Evolutionary conservation across 2,113 vertebrate species (phyloP).

Genomic region (Passer domesticus): DNA sequence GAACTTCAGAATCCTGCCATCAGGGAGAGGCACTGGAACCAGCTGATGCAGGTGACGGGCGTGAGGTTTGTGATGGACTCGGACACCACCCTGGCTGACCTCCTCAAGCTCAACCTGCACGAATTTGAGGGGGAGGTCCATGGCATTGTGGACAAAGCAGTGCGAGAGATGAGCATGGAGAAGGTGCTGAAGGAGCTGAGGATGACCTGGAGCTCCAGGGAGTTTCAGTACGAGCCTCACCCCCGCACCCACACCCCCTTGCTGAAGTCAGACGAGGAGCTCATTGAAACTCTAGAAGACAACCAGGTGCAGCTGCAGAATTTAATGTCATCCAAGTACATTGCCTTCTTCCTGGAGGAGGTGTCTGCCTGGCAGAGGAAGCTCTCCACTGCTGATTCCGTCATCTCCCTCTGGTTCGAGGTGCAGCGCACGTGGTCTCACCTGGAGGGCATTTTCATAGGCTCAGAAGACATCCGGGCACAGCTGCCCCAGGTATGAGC

Average conservation of each 20-base stretch:
- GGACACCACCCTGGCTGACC: slow-evolving; percentile 83
- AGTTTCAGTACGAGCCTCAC: slow-evolving; percentile 88
- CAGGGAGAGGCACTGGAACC: slow-evolving; percentile 88
- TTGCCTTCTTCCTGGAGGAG: slow-evolving; percentile 90
- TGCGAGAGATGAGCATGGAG: slow-evolving; percentile 87
- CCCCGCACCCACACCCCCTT: slow-evolving; percentile 76
- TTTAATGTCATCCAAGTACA: slow-evolving; percentile 87
- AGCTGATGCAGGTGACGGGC: slow-evolving; percentile 86
- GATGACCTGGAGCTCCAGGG: slow-evolving; percentile 83
- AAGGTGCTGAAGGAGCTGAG: slow-evolving; percentile 82
- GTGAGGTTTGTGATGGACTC: slow-evolving; percentile 85
- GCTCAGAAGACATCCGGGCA: slow-evolving; percentile 90
- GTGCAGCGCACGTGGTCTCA: slow-evolving; percentile 92
- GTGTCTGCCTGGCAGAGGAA: slow-evolving; percentile 90
- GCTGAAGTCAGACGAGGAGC: slow-evolving; percentile 83
- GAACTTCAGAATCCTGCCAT: slow-evolving; percentile 92
- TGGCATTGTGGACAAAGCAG: slow-evolving; percentile 88
- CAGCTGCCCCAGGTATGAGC: slow-evolving; percentile 89
- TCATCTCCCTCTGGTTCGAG: slow-evolving; percentile 92
- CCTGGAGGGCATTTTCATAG: slow-evolving; percentile 95
- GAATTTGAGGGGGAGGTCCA: slow-evolving; percentile 89
- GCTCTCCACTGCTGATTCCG: slow-evolving; percentile 80
- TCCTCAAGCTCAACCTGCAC: slow-evolving; percentile 89
- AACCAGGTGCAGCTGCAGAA: slow-evolving; percentile 97
- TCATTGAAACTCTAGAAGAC: slow-evolving; percentile 91